Base-by-base conservation (phyloP, 1,140 invertebrate species). In the Globodera rostochiensis region DNA sequence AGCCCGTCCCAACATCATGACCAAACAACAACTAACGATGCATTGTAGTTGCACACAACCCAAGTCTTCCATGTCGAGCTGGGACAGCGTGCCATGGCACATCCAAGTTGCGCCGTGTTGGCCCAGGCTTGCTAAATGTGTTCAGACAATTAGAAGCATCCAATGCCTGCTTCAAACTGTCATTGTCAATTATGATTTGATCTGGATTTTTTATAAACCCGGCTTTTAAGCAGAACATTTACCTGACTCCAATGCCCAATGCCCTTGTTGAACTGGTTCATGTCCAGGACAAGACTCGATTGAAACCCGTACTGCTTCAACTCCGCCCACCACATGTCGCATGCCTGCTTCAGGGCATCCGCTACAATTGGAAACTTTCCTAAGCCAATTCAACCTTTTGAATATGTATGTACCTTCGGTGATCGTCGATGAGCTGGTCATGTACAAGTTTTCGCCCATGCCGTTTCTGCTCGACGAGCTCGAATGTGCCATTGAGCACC, bases 231-330 rank as follows among this genome's bases (percentile, higher is more conserved):
- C 3, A 36, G 2, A 36, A 36, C 36, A 3, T 36, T 36, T 36
- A 78, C 71, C 49, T 78, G 77, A 21, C n/a, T 75, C 7, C 77
- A 78, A 78, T 78, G 74, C 5, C 73, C 73, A 21, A 9, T 78
- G 8, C 73, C 77, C 8, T 78, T 71, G 57, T 78, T 78, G 49
- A 79, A 78, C 25, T 80, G n/a, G 21, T 15, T 3, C 6, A 0
- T 36, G 25, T 36, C 45, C 46, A 78, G 74, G 21, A 78, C 76
- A 4, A 78, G 75, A 21, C 45, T 78, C 21, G 3, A 75, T 25
- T 36, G 77, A n/a, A 78, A 0, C 11, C 77, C 77, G 4, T 78
- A 7, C 6, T 78, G 4, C 49, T 71, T 47, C 46, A 46, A 78
- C 57, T 78, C 77, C 6, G 21, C 19, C 77, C 77, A 78, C 77